Evolutionary conservation across 2,797 vertebrate genomes (phyloP), one percentile per base, ranked within the genome.

Genomic region (Synanceia verrucosa): DNA sequence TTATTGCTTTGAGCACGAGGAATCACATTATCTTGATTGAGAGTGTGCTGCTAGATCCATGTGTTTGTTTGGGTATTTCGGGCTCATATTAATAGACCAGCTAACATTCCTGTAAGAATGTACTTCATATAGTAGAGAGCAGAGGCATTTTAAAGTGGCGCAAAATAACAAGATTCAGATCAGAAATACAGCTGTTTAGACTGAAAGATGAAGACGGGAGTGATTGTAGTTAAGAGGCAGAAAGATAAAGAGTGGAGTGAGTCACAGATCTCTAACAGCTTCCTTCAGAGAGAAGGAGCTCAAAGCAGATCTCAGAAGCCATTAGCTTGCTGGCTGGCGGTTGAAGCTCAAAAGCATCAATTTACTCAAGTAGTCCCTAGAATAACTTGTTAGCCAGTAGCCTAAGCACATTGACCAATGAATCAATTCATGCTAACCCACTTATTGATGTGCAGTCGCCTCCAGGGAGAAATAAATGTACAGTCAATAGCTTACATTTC

Each of bases 311-410:
- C 69, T 83, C 77, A 37, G 67, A 68, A 77, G 73, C 55, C 56
- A 70, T 83, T 73, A 78, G 66, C 76, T 86, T 73, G 24, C 41
- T 26, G 4, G 53, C 50, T 41, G 41, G 44, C 57, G 56, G 65
- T 51, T 64, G 37, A 73, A 58, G 76, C 71, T 76, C 72, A 74
- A 79, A 79, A 60, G 67, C 78, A 64, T 86, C 73, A 82, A 78
- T 81, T 74, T 48, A 64, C 47, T 87, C 81, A 91, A 91, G 81
- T 79, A 81, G 80, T 86, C 78, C 84, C 88, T 52, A 57, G 78
- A 86, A 87, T 67, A 81, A 85, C 71, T 80, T 79, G 31, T 55
- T 58, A 71, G 74, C 74, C 19, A 4, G 67, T 55, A 84, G 80
- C 74, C 77, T 77, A 76, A 88, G 78, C 70, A 74, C 82, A 87